A percentile compares a stretch with the other conserved stretches of the same genome.
These are phyloP conservation scores for Oryzias curvinotus DNA, from an alignment of 2,113 vertebrate genomes.

Conservation along the genomic window DNA sequence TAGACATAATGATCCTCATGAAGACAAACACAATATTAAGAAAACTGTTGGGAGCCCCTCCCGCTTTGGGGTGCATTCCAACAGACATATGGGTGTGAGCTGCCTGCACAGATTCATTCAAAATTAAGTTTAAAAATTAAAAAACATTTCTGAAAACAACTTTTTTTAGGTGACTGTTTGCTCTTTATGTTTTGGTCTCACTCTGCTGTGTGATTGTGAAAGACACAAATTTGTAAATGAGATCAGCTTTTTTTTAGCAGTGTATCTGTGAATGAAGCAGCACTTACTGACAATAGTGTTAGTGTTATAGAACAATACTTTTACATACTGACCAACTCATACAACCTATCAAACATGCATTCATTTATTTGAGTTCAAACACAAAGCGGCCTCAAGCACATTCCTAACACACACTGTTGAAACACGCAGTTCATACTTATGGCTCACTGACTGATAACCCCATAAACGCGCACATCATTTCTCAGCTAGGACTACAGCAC, in stretches of 20 bases:
- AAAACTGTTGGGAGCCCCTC: too few relatives aligned
- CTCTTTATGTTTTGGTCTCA: too few relatives aligned
- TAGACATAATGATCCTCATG: background rate
- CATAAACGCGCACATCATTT: conserved; percentile 29
- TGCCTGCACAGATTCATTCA: background rate
- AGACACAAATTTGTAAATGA: too few relatives aligned
- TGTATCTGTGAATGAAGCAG: too few relatives aligned
- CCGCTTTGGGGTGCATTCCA: too few relatives aligned
- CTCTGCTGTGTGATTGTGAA: too few relatives aligned
- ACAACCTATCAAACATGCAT: conserved; percentile 1
- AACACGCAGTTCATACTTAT: conserved; percentile 62
- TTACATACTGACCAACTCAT: too few relatives aligned
- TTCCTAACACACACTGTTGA: conserved; percentile 72
- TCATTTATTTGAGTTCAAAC: conserved; percentile 36
- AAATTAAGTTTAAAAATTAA: background rate
- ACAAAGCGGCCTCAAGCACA: conserved; percentile 69
- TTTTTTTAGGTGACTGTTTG: too few relatives aligned
- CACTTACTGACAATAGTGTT: too few relatives aligned
- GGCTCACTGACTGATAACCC: conserved; percentile 49
- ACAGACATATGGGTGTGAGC: background rate
- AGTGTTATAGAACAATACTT: too few relatives aligned
- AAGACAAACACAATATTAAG: background rate
- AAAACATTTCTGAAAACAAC: too few relatives aligned
- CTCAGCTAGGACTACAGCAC: conserved; percentile 30
- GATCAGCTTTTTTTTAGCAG: too few relatives aligned